Percentiles rank a stretch among this genome's conserved stretches.
These are phyloP conservation scores for Hirundichthys speculiger DNA, from an alignment of 2,113 vertebrate species.

Conservation along the genomic window DNA sequence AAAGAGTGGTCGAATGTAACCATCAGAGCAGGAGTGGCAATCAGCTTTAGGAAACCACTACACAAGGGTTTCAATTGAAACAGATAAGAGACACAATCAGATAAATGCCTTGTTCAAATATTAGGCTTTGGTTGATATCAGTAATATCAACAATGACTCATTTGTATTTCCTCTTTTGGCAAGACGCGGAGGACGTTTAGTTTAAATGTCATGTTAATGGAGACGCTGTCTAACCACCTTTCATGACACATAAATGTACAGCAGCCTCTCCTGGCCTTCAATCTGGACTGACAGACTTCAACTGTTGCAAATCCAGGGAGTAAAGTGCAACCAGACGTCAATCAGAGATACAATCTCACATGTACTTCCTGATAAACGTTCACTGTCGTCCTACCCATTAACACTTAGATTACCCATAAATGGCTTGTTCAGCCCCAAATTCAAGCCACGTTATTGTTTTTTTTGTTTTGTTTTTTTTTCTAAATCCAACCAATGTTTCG, in stretches of 20 bases:
- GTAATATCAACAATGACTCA: no score
- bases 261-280: conserved; percentile 11
- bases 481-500: no score
- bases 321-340: conserved; percentile 44
- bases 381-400: not conserved
- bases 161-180: no score
- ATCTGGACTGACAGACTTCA: conserved; percentile 43
- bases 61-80: no score
- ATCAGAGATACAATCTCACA: conserved; percentile 20
- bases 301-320: conserved; percentile 17
- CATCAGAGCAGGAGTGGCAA: conserved; percentile 18
- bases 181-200: not conserved
- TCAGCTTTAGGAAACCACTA: conserved; percentile 17
- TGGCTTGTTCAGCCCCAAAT: no score
- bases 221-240: not conserved
- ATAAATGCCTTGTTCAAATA: no score
- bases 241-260: conserved; percentile 23
- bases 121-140: no score
- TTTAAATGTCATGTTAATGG: not conserved
- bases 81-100: no score
- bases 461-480: no score
- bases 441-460: no score
- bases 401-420: not conserved
- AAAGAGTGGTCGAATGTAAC: conserved; percentile 9
- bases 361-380: conserved; percentile 23